phyloP scores from a whole-genome alignment of 2,113 vertebrate species.

The Salminus brasiliensis region DNA sequence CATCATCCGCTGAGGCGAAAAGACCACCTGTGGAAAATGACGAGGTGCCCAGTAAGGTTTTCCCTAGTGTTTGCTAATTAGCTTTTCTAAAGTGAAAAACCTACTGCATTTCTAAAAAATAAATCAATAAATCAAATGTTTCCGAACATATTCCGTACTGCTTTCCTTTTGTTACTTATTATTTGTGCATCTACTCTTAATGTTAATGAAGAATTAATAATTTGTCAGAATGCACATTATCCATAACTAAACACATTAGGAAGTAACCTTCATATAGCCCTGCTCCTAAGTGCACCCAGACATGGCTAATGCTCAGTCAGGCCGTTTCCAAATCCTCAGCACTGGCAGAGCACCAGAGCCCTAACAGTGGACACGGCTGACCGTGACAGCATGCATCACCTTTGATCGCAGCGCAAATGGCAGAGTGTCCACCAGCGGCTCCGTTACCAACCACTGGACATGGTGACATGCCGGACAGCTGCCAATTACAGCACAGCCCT shows the following conservation, averaged over 20 bases:
- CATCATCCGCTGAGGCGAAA: no score
- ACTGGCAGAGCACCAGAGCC: slow-evolving; percentile 28
- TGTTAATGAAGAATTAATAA: no score
- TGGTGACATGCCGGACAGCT: slow-evolving; percentile 48
- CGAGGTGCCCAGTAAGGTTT: no score
- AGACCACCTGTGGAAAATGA: no score
- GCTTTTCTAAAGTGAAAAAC: no score
- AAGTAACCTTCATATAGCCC: background rate
- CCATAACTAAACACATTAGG: background rate
- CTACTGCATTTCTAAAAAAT: no score
- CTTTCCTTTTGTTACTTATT: no score
- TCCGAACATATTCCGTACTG: no score
- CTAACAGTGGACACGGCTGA: slow-evolving; percentile 23
- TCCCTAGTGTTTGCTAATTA: no score
- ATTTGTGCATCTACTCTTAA: no score
- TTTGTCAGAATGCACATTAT: background rate
- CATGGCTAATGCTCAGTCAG: slow-evolving; percentile 17
- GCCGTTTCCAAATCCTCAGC: slow-evolving; percentile 30
- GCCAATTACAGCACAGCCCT: slow-evolving; percentile 58
- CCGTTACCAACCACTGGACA: slow-evolving; percentile 53
- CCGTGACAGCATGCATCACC: slow-evolving; percentile 49
- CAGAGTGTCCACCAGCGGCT: slow-evolving; percentile 48
- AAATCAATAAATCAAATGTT: no score
- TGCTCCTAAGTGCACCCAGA: background rate
- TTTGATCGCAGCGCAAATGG: slow-evolving; percentile 53